These are phyloP conservation scores for Hyposoter didymator DNA, from an alignment of 2,888 invertebrate genomes.

Conservation along the genomic window DNA sequence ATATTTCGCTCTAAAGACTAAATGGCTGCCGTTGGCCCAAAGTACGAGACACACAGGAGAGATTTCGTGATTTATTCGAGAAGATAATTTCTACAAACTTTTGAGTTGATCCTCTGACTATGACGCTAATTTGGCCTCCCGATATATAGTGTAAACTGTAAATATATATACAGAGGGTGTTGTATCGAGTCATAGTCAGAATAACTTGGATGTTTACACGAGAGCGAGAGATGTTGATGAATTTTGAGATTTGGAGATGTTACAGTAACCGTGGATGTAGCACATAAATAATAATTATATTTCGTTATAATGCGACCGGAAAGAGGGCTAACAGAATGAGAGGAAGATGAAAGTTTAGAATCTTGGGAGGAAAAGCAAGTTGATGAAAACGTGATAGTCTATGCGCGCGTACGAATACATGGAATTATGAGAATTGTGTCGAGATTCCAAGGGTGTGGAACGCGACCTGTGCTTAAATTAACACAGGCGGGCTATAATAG, in stretches of 20 bases:
- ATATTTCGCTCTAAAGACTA: not conserved
- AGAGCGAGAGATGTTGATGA: constrained; percentile 11
- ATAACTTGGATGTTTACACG: constrained; percentile 47
- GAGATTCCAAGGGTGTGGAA: constrained; percentile 62
- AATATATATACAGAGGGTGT: not conserved
- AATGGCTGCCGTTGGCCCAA: not conserved
- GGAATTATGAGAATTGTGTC: constrained; percentile 43
- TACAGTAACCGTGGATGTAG: constrained; percentile 27
- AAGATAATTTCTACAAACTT: not conserved
- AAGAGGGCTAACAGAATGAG: constrained; percentile 22
- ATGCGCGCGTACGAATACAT: constrained; percentile 18
- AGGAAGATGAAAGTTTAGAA: constrained; percentile 68
- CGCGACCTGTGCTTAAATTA: constrained; percentile 62
- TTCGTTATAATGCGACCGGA: constrained; percentile 57
- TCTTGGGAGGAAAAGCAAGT: constrained; percentile 73
- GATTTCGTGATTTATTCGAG: not conserved
- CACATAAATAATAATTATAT: constrained; percentile 63
- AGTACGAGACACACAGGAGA: not conserved
- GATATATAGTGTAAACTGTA: not conserved
- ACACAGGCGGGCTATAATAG: constrained; percentile 51
- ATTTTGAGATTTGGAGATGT: constrained; percentile 46
- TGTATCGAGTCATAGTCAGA: constrained; percentile 20
- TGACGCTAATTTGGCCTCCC: constrained; percentile 42
- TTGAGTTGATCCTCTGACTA: not conserved
- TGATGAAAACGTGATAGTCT: constrained; percentile 59